A percentile compares a stretch with the other conserved stretches of the same genome.
Conservation (phyloP, 2,113 vertebrate genomes). For the Pelecanoides urinatrix region DNA sequence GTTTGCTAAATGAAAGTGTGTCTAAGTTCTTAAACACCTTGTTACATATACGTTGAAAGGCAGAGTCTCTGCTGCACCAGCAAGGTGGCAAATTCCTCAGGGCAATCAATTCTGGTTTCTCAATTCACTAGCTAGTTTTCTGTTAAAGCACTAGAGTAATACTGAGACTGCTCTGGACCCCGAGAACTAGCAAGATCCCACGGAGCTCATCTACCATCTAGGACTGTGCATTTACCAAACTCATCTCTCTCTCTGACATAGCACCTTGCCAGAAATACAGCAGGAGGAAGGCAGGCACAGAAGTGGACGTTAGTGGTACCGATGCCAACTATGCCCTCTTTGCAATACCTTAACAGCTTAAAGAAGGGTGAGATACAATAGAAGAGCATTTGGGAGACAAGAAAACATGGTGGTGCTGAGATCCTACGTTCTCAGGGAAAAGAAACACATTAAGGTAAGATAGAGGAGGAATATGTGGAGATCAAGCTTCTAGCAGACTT, state of each 20-base stretch:
- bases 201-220: neutral
- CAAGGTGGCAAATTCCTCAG: slow-evolving; percentile 41
- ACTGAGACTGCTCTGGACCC: neutral
- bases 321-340: neutral
- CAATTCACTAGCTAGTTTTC: slow-evolving; percentile 28
- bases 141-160: neutral
- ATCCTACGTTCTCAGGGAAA: neutral
- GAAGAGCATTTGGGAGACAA: neutral
- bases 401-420: neutral
- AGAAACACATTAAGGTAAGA: neutral
- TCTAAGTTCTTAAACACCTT: slow-evolving; percentile 41
- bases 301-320: neutral
- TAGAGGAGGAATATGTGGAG: neutral
- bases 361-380: neutral
- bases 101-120: slow-evolving; percentile 39
- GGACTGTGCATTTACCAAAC: neutral
- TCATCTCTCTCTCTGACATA: neutral
- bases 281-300: neutral
- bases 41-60: neutral
- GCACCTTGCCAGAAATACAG: neutral
- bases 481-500: neutral
- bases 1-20: slow-evolving; percentile 43
- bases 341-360: neutral
- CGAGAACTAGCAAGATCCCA: neutral
- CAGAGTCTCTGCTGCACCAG: neutral